Evolutionary conservation across 2,797 vertebrate species (phyloP), one percentile per base, ranked within the genome.

Genomic region (Scolopax bukidnonensis): DNA sequence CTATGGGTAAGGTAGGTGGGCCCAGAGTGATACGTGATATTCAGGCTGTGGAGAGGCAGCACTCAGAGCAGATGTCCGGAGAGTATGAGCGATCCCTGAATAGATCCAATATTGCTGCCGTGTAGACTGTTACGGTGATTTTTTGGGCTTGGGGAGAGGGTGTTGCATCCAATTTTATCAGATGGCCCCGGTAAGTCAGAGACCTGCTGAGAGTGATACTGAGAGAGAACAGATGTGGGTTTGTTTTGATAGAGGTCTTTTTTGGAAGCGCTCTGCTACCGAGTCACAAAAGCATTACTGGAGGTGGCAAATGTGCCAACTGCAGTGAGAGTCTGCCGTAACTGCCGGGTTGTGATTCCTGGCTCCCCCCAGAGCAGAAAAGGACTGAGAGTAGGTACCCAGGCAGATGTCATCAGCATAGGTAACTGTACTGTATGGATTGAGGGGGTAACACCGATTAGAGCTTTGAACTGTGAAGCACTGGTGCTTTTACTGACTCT

Each of bases 141-240:
- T 89, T 41, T 84, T 10, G 67, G 74, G 43, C 57, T 84, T 67
- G 33, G 14, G 53, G 18, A 20, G 23, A 88, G 43, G 25, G 36
- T 69, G 63, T 77, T 12, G 24, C 60, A 23, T 96, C 94, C 92
- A 90, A 56, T 95, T 94, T 77, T 94, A 84, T 95, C 94, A 94
- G 95, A 95, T 92, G 81, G 70, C 74, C 0, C 0, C 67, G 81
- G 60, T 82, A 95, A 92, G 60, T 93, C 86, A 53, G 64, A 82
- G 89, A 95, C 86, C 92, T 92, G 65, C 74, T 79, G 91, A 88
- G 77, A 88, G 80, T 32, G 83, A 61, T 90, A 70, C 84, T 94
- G 95, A 94, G 94, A 95, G 90, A 76, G 63, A 96, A 56, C 95
- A 97, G 96, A 95, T 94, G 95, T 96, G 89, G 24, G 70, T 87